phyloP scores from a whole-genome alignment of 23 tunicate species.

The Corella eumyota region DNA sequence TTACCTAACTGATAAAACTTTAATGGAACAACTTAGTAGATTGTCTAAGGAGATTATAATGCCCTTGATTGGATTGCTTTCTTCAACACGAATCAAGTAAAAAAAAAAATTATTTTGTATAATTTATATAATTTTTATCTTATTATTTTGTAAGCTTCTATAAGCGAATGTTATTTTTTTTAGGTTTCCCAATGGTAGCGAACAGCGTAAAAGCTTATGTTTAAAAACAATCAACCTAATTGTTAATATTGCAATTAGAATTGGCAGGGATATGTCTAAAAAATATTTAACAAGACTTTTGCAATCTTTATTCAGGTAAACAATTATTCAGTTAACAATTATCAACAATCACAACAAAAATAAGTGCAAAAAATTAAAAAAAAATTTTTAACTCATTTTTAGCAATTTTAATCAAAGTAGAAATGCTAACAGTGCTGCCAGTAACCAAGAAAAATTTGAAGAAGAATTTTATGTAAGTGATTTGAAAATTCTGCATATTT shows the following conservation, averaged over 20 bases:
- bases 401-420: too few relatives aligned
- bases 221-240: slow-evolving; percentile 31
- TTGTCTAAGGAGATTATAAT: slow-evolving; percentile 65
- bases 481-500: not conserved
- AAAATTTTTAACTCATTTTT: not conserved
- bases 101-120: too few relatives aligned
- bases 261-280: slow-evolving; percentile 79
- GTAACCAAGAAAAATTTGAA: not conserved
- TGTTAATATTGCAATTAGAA: slow-evolving; percentile 30
- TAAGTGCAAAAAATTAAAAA: not conserved
- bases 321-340: not conserved
- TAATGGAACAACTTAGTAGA: slow-evolving; percentile 55
- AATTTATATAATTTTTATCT: too few relatives aligned
- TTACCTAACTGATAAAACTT: slow-evolving; percentile 16
- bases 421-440: too few relatives aligned
- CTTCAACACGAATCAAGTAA: slow-evolving; percentile 32
- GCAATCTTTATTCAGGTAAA: slow-evolving; percentile 41
- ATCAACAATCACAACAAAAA: not conserved
- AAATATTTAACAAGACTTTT: slow-evolving; percentile 21
- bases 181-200: slow-evolving; percentile 55
- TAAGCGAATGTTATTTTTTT: not conserved
- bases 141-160: too few relatives aligned
- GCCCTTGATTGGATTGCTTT: slow-evolving; percentile 47
- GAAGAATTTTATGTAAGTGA: not conserved
- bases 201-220: slow-evolving; percentile 48